phyloP scores from a whole-genome alignment of 2,113 vertebrate genomes.

The Syrmaticus mikado region DNA sequence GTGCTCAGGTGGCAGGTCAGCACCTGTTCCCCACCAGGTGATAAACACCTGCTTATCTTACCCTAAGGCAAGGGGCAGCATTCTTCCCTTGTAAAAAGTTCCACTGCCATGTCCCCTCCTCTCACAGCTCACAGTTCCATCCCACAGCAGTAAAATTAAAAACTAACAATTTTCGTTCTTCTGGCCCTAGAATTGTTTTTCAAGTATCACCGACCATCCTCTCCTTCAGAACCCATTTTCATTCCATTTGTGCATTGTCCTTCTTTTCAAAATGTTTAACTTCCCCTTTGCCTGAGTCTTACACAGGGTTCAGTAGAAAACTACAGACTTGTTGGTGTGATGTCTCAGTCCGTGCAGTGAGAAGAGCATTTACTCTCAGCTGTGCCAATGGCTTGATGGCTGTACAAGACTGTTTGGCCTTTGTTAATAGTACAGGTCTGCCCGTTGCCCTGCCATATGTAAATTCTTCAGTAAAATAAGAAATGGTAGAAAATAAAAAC shows the following conservation, averaged over 20 bases:
- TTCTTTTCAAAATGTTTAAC: background rate
- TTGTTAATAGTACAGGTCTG: background rate
- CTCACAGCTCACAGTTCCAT: background rate
- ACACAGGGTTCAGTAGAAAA: background rate
- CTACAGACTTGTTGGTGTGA: background rate
- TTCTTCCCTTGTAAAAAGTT: background rate
- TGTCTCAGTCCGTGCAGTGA: background rate
- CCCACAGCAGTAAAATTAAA: background rate
- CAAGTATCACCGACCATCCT: background rate
- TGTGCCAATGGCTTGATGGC: background rate
- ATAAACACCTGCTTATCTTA: background rate
- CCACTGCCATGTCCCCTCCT: background rate
- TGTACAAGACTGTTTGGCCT: background rate
- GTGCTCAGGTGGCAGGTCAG: background rate
- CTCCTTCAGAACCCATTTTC: background rate
- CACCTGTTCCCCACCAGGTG: background rate
- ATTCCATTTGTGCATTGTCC: background rate
- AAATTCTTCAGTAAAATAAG: background rate
- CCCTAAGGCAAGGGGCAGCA: background rate
- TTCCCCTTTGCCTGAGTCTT: background rate
- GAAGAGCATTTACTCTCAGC: background rate
- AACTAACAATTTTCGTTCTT: background rate
- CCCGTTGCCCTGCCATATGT: fast-evolving
- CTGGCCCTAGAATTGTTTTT: background rate
- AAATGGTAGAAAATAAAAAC: background rate